Evolutionary conservation across 2,888 invertebrate genomes (phyloP).

Genomic region (Drosophila borborema): DNA sequence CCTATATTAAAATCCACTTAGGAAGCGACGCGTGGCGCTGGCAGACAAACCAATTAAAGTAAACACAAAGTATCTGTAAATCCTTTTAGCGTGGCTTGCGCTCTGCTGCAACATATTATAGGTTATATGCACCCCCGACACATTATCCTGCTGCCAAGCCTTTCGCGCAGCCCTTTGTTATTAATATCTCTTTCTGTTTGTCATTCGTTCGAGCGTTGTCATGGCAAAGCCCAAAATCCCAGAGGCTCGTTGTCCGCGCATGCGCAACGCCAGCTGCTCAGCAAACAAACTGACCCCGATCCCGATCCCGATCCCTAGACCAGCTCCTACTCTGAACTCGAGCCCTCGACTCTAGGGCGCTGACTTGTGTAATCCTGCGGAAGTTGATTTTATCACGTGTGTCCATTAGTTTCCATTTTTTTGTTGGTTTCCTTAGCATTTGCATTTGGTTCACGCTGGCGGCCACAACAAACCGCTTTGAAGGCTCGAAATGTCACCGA

Average conservation of each 20-base stretch:
- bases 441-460: slow-evolving; percentile 10
- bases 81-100: slow-evolving; percentile 66
- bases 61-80: slow-evolving; percentile 63
- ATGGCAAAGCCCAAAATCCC: slow-evolving; percentile 62
- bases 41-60: slow-evolving; percentile 66
- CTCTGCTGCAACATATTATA: slow-evolving; percentile 30
- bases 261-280: slow-evolving; percentile 72
- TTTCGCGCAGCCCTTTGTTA: slow-evolving; percentile 5
- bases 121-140: slow-evolving; percentile 14
- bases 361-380: slow-evolving; percentile 73
- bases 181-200: background rate
- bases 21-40: slow-evolving; percentile 61
- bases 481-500: slow-evolving; percentile 13
- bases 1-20: slow-evolving; percentile 74
- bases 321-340: slow-evolving; percentile 13
- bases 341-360: slow-evolving; percentile 29
- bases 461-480: slow-evolving; percentile 36
- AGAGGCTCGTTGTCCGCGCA: slow-evolving; percentile 65
- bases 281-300: slow-evolving; percentile 3
- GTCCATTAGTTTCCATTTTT: slow-evolving; percentile 66
- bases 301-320: slow-evolving; percentile 6
- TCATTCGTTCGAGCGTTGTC: slow-evolving; percentile 26
- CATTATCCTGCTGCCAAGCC: slow-evolving; percentile 54
- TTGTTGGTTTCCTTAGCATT: slow-evolving; percentile 38
- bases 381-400: slow-evolving; percentile 75